phyloP scores from a whole-genome alignment of 2,888 invertebrate genomes.

The Onthophagus sagittarius region DNA sequence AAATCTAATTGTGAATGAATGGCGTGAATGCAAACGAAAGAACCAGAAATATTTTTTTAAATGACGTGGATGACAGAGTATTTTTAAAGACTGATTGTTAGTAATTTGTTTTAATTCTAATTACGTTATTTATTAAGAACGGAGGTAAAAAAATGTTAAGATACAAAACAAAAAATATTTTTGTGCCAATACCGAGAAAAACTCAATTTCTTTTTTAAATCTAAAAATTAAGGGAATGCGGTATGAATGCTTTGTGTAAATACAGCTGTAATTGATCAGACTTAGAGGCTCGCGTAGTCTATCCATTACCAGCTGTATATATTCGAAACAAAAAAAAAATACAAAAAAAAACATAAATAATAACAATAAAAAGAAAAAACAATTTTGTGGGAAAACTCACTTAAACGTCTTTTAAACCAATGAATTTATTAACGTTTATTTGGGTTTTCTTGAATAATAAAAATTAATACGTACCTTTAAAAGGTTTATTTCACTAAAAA shows the following conservation, averaged over 20 bases:
- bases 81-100: conserved; percentile 45
- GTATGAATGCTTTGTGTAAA: conserved; percentile 12
- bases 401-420: neutral
- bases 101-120: conserved; percentile 35
- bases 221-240: conserved; percentile 18
- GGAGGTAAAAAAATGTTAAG: conserved; percentile 6
- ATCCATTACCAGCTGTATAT: conserved; percentile 3
- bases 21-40: conserved; percentile 29
- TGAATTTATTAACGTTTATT: neutral
- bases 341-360: neutral
- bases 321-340: conserved; percentile 4
- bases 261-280: conserved; percentile 1
- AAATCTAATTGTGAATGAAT: conserved; percentile 16
- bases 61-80: conserved; percentile 35
- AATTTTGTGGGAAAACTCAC: neutral
- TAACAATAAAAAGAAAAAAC: neutral
- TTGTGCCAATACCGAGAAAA: neutral
- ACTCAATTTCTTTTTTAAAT: neutral
- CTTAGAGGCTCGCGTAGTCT: conserved; percentile 2
- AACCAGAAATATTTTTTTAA: conserved; percentile 41
- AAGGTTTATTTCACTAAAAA: too few species aligned
- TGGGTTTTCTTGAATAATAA: neutral
- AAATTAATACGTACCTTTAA: neutral
- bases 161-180: neutral
- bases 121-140: neutral